Conservation (phyloP, 2,888 invertebrate species). For the Julus scandinavius region DNA sequence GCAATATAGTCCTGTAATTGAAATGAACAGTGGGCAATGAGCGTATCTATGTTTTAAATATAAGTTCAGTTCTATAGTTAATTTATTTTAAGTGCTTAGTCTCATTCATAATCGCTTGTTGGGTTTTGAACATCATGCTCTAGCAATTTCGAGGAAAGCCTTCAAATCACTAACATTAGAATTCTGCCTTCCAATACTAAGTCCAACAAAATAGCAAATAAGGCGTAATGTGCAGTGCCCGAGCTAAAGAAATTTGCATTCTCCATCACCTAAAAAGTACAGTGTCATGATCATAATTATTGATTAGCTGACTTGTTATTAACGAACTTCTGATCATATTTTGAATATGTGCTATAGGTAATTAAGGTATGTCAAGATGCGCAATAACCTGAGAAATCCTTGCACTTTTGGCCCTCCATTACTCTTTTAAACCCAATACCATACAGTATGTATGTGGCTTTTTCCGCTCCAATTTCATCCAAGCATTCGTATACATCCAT, state of each 20-base stretch:
- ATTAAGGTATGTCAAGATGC: not conserved
- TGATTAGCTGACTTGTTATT: not conserved
- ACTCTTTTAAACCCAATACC: constrained; percentile 92
- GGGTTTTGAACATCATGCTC: constrained; percentile 48
- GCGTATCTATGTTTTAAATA: not conserved
- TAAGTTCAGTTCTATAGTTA: not conserved
- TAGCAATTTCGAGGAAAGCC: not conserved
- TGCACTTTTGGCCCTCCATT: constrained; percentile 76
- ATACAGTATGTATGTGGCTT: constrained; percentile 93
- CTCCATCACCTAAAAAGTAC: too few relatives aligned
- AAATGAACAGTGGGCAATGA: not conserved
- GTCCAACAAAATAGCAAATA: too few relatives aligned
- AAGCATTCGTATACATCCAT: constrained; percentile 98
- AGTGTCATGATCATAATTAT: constrained; percentile 93
- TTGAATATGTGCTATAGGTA: not conserved
- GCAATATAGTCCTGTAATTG: constrained; percentile 89
- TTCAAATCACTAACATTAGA: constrained; percentile 15
- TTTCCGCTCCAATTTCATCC: constrained; percentile 96
- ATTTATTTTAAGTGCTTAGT: not conserved
- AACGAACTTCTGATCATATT: not conserved
- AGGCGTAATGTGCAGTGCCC: too few relatives aligned
- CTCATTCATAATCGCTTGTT: constrained; percentile 51
- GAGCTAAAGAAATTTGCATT: too few relatives aligned
- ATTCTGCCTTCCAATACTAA: constrained; percentile 50
- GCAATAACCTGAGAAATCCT: constrained; percentile 69